phyloP scores from a whole-genome alignment of 1,140 invertebrate genomes.

The Diorhabda carinulata region DNA sequence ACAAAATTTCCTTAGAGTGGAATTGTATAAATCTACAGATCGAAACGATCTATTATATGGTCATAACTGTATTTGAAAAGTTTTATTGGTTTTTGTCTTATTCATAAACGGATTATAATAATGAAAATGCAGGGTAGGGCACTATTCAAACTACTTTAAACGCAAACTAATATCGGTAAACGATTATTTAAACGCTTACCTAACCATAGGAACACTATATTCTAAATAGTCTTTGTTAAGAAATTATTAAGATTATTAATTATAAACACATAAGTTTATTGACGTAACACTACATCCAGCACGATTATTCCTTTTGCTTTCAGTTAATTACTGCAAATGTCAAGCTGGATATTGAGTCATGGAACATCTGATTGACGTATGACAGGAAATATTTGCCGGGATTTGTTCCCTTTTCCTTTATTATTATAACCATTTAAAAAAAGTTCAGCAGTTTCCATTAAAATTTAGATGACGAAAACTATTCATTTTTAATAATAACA shows the following conservation, averaged over 20 bases:
- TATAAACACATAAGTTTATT: slow-evolving; percentile 1
- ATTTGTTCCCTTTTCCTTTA: not conserved
- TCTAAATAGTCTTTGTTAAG: not conserved
- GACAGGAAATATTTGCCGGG: not conserved
- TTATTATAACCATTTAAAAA: slow-evolving; percentile 5
- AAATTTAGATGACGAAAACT: not conserved
- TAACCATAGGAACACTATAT: not conserved
- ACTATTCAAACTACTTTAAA: not conserved
- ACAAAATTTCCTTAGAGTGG: too few relatives aligned
- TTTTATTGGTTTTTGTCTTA: too few relatives aligned
- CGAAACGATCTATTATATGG: too few relatives aligned
- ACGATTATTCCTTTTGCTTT: not conserved
- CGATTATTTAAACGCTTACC: not conserved
- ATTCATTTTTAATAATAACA: not conserved
- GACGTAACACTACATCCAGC: not conserved
- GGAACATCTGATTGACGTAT: not conserved
- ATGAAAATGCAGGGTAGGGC: not conserved
- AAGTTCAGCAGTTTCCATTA: not conserved
- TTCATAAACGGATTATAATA: too few relatives aligned
- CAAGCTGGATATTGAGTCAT: not conserved
- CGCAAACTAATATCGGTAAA: not conserved
- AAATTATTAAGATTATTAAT: not conserved
- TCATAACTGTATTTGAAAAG: too few relatives aligned
- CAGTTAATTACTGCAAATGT: not conserved
- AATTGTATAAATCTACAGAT: too few relatives aligned